These are phyloP conservation scores for Eubasilissa splendida DNA, from an alignment of 2,888 invertebrate genomes.

Conservation along the genomic window DNA sequence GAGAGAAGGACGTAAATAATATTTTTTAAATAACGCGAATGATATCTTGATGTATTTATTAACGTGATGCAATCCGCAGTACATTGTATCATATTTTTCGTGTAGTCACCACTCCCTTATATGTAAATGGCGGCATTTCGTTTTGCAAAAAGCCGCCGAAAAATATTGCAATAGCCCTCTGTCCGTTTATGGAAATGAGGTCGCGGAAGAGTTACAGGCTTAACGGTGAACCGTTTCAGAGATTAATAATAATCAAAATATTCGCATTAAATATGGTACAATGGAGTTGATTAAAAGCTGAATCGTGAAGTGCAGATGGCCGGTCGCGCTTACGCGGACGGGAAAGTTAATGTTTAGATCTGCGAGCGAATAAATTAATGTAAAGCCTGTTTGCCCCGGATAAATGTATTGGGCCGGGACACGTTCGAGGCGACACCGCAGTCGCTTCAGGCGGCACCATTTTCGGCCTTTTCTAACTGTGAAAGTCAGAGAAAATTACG, in stretches of 20 bases:
- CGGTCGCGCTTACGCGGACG: no score
- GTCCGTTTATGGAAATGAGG: conserved; percentile 20
- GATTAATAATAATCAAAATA: background rate
- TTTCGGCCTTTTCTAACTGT: conserved; percentile 18
- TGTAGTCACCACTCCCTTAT: conserved; percentile 16
- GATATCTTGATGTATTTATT: background rate
- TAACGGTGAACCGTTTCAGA: background rate
- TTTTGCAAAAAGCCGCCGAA: conserved; percentile 7
- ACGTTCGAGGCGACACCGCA: conserved; percentile 7
- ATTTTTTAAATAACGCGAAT: background rate
- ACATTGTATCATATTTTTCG: background rate
- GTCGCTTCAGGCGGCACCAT: conserved; percentile 11
- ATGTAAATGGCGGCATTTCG: conserved; percentile 29
- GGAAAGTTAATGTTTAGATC: no score
- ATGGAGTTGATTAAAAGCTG: no score
- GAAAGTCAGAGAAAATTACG: conserved; percentile 26
- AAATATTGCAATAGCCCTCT: background rate
- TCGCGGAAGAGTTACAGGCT: conserved; percentile 11
- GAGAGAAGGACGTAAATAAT: background rate
- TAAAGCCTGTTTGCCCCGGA: conserved; percentile 4
- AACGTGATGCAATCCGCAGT: conserved; percentile 5
- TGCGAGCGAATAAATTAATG: background rate
- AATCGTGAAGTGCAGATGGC: no score
- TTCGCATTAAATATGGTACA: background rate
- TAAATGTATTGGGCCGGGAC: background rate